Evolutionary conservation across 2,797 vertebrate genomes (phyloP).

Genomic region (Luscinia luscinia): DNA sequence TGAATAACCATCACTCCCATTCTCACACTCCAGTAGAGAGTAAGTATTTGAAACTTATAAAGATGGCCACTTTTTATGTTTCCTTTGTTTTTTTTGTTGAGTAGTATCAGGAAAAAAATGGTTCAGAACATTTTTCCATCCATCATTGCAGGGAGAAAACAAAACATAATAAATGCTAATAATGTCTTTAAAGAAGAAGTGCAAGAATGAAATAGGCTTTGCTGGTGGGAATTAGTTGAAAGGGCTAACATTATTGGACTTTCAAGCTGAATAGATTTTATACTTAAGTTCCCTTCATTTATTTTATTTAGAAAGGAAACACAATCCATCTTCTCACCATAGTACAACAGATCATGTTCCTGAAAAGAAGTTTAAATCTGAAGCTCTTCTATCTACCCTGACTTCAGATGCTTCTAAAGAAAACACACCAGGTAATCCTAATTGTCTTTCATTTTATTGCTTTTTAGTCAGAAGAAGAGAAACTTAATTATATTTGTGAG

Average conservation of each 20-base stretch:
- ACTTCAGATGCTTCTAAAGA: slow-evolving; percentile 98
- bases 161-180: neutral
- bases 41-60: slow-evolving; percentile 74
- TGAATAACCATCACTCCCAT: slow-evolving; percentile 98
- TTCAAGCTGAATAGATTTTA: neutral
- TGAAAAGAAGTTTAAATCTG: slow-evolving; percentile 99
- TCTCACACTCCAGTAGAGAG: slow-evolving; percentile 94
- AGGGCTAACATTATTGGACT: neutral
- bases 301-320: slow-evolving; percentile 90
- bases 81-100: neutral
- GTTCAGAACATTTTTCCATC: neutral
- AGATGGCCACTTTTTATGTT: neutral
- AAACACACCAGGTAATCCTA: slow-evolving; percentile 88
- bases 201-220: neutral
- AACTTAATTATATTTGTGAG: neutral
- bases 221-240: neutral
- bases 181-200: neutral
- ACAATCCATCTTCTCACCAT: slow-evolving; percentile 90
- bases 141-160: neutral
- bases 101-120: neutral
- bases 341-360: slow-evolving; percentile 92
- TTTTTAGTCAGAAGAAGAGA: neutral
- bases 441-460: neutral
- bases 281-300: slow-evolving; percentile 29
- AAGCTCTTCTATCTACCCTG: slow-evolving; percentile 95